phyloP scores from a whole-genome alignment of 2,797 vertebrate species.

The Sebastes minor region DNA sequence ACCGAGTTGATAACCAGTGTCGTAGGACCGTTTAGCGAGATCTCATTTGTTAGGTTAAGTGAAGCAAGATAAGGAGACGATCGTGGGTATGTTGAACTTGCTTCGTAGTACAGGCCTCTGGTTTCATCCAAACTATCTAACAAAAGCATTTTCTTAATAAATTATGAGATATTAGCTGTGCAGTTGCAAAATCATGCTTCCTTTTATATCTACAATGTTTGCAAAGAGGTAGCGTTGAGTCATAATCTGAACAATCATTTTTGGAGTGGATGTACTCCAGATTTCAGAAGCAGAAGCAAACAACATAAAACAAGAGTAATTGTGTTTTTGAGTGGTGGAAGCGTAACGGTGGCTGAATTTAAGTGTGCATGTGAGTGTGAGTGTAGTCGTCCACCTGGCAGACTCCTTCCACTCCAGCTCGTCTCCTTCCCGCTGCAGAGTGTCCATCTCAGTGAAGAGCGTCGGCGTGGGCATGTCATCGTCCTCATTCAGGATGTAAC shows the following conservation, averaged over 20 bases:
- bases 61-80: no score
- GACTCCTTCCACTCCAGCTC: slow-evolving; percentile 98
- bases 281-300: not conserved
- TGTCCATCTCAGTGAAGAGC: slow-evolving; percentile 98
- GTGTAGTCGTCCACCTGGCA: slow-evolving; percentile 84
- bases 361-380: not conserved
- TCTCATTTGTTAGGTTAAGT: no score
- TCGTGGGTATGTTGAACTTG: no score
- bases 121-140: not conserved
- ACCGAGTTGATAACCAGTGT: no score
- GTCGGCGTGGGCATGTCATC: slow-evolving; percentile 91
- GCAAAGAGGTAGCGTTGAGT: not conserved
- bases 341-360: not conserved
- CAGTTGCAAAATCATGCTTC: not conserved
- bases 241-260: not conserved
- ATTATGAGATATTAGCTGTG: not conserved
- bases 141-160: not conserved
- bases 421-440: slow-evolving; percentile 90
- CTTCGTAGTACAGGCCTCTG: no score
- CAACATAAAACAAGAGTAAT: not conserved
- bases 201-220: no score
- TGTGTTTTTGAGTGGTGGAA: not conserved
- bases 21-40: no score
- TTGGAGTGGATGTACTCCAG: no score
- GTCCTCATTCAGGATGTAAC: slow-evolving; percentile 93